Percentiles rank a stretch among this genome's conserved stretches.
These are phyloP conservation scores for Drosophila kepulauana DNA, from an alignment of 1,140 invertebrate species.

Conservation along the genomic window DNA sequence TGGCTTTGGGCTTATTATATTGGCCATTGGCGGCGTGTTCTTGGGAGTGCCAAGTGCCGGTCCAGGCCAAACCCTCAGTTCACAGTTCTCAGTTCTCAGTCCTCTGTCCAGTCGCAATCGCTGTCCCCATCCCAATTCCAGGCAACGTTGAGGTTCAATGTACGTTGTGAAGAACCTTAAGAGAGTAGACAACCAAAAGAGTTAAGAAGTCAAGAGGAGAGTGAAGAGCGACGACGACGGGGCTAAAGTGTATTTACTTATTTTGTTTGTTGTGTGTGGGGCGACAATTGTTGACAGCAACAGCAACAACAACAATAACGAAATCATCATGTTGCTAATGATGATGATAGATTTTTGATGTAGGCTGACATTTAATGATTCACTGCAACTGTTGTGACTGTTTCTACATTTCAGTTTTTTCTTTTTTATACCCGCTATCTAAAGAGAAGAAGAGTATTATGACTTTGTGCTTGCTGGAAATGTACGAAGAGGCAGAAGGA, in stretches of 20 bases:
- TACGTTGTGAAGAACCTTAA: slow-evolving; percentile 6
- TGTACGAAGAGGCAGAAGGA: no score
- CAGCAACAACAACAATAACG: neutral
- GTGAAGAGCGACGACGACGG: neutral
- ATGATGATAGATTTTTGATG: slow-evolving; percentile 54
- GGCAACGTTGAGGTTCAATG: slow-evolving; percentile 31
- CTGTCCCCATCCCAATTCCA: slow-evolving; percentile 1
- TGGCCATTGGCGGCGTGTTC: slow-evolving; percentile 27
- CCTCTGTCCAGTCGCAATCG: slow-evolving; percentile 51
- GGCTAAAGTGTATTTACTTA: neutral
- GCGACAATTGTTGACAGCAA: slow-evolving; percentile 5
- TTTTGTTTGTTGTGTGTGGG: slow-evolving; percentile 25
- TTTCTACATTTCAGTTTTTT: neutral
- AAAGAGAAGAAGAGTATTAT: no score
- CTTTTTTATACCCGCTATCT: no score
- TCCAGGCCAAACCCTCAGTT: neutral
- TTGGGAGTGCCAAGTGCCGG: slow-evolving; percentile 66
- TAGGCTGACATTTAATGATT: slow-evolving; percentile 74
- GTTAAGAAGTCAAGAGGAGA: neutral
- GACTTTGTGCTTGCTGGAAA: no score
- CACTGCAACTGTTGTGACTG: slow-evolving; percentile 49
- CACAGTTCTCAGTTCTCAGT: no score
- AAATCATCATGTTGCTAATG: slow-evolving; percentile 22
- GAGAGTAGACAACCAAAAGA: slow-evolving; percentile 34
- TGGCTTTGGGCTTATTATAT: slow-evolving; percentile 18